phyloP scores from a whole-genome alignment of 2,888 invertebrate species.

The Mantis religiosa region DNA sequence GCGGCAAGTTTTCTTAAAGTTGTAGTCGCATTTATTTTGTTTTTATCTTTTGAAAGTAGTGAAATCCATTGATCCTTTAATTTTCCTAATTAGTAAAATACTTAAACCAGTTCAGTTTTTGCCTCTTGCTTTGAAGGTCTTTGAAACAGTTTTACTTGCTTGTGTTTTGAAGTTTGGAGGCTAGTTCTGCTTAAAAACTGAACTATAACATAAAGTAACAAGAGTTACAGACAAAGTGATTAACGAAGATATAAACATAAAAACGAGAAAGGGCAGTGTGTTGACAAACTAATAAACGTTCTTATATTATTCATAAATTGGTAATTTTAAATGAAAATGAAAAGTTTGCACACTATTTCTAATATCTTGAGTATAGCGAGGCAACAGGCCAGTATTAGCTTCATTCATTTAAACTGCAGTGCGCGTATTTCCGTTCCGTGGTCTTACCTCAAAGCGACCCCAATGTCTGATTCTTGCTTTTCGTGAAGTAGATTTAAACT shows the following conservation, averaged over 20 bases:
- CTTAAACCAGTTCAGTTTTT: neutral
- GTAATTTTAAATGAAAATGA: too few species aligned
- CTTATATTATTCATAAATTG: too few species aligned
- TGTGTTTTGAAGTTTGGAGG: neutral
- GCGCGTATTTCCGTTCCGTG: too few species aligned
- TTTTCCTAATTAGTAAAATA: neutral
- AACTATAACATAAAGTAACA: neutral
- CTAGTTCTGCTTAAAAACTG: neutral
- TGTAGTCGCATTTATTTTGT: neutral
- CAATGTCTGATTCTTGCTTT: too few species aligned
- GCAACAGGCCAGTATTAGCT: too few species aligned
- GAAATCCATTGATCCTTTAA: neutral
- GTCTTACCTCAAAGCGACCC: too few species aligned
- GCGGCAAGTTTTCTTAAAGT: constrained; percentile 3
- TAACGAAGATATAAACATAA: neutral
- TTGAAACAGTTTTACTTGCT: neutral
- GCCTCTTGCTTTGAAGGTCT: neutral
- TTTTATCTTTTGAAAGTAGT: neutral
- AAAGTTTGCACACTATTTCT: too few species aligned
- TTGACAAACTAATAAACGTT: neutral
- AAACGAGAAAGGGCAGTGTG: neutral
- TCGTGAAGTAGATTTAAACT: too few species aligned
- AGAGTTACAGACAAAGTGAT: neutral
- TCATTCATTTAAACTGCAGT: too few species aligned
- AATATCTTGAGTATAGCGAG: too few species aligned